Evolutionary conservation across 2,797 vertebrate species (phyloP).

Genomic region (Microctenopoma stevenorrisi): DNA sequence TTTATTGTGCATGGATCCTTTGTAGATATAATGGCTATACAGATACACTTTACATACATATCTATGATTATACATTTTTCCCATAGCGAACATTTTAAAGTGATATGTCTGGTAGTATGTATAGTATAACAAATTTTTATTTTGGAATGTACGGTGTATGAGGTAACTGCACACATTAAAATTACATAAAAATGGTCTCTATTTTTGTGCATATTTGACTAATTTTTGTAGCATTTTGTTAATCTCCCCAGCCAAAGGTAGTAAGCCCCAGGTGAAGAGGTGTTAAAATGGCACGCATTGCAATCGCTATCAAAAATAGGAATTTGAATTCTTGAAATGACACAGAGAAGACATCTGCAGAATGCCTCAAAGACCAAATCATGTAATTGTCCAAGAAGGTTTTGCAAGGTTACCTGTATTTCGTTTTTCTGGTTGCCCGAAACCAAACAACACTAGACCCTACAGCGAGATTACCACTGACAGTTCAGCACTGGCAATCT

Average conservation of each 20-base stretch:
- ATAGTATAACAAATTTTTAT: slow-evolving; percentile 91
- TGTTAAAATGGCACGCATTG: slow-evolving; percentile 91
- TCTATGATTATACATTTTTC: slow-evolving; percentile 92
- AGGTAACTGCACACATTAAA: slow-evolving; percentile 98
- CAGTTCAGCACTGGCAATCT: slow-evolving; percentile 62
- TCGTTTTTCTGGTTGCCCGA: slow-evolving; percentile 67
- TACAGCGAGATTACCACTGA: slow-evolving; percentile 71
- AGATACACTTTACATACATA: slow-evolving; percentile 92
- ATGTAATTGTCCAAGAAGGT: slow-evolving; percentile 80
- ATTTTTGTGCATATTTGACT: slow-evolving; percentile 87
- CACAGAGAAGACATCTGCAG: slow-evolving; percentile 89
- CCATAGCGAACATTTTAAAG: slow-evolving; percentile 94
- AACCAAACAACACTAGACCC: slow-evolving; percentile 79
- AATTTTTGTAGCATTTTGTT: slow-evolving; percentile 79
- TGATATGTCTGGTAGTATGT: slow-evolving; percentile 98
- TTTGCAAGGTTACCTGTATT: slow-evolving; percentile 82
- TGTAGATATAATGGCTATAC: slow-evolving; percentile 96
- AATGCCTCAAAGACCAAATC: slow-evolving; percentile 82
- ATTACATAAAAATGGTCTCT: slow-evolving; percentile 96
- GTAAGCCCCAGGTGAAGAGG: slow-evolving; percentile 83
- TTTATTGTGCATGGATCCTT: slow-evolving; percentile 98
- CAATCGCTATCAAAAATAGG: slow-evolving; percentile 94
- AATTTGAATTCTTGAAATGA: slow-evolving; percentile 90
- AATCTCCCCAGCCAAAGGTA: slow-evolving; percentile 80
- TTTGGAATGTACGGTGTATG: slow-evolving; percentile 99